Evolutionary conservation across 2,888 invertebrate species (phyloP), one percentile per base, ranked within the genome.

Genomic region (Chromoteleia sp.): DNA sequence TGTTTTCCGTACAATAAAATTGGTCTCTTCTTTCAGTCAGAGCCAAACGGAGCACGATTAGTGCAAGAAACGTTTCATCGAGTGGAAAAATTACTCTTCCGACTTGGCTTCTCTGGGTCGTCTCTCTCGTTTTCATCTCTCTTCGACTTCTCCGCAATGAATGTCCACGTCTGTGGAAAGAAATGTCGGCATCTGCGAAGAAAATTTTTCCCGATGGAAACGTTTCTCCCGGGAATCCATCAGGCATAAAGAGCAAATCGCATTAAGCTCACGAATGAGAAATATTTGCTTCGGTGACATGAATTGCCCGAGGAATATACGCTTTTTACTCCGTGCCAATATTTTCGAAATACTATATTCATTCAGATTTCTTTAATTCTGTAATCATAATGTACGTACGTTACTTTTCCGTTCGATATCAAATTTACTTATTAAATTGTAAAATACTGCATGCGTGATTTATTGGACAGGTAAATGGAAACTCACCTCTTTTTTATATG

Each of bases 21-120:
- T 73, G 79, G 65, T 43, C 33, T 45, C 61, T 39, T 59, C 63
- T 50, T 45, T 58, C 56, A 41, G 71, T 45, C 73, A 30, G 67
- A 79, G 61, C 39, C 67, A 79, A 79, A 59, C 65, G 73, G 73
- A 73, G 50, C 71, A 29, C 79, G 73, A 79, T 79, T 79, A 79
- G 73, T 67, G 59, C 73, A 79, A 79, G 78, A 79, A 79, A 79
- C 59, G 78, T 79, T 79, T 79, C 73, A 79, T 79, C 78, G 78
- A 79, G 67, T 79, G 78, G 78, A 79, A 79, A 79, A 79, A 79
- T 73, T 79, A 79, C 78, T 79, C 70, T 78, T 71, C 67, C 54
- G 67, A 65, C 65, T 79, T 48, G 59, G 78, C 78, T 79, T 71
- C 54, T 58, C 56, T 19, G 21, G 39, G 10, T 50, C 63, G 54